These are phyloP conservation scores for Anarhynchus alexandrinus DNA, from an alignment of 2,113 vertebrate genomes.

Conservation along the genomic window DNA sequence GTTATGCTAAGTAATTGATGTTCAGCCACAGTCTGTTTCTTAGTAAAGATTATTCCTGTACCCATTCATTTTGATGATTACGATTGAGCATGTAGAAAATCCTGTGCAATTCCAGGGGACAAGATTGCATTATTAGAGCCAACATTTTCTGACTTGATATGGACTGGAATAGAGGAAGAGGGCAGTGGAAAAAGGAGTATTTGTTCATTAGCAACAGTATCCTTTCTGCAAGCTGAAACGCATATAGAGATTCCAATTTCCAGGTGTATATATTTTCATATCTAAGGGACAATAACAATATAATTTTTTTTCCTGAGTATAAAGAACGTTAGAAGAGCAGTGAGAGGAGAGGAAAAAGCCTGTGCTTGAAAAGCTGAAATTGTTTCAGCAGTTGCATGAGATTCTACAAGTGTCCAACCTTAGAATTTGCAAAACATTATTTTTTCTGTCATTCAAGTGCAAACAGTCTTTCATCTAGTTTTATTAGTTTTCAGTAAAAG, in stretches of 20 bases:
- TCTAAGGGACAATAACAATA: neutral
- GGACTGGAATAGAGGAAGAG: neutral
- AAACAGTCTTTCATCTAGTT: neutral
- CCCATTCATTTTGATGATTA: neutral
- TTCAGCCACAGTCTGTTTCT: neutral
- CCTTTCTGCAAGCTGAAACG: neutral
- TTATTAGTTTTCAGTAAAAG: neutral
- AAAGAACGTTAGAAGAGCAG: neutral
- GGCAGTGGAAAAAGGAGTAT: neutral
- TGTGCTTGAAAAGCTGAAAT: neutral
- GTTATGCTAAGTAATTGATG: neutral
- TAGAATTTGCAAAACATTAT: neutral
- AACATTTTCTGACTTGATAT: neutral
- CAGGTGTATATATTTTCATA: neutral
- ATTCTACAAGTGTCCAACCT: neutral
- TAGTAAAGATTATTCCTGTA: neutral
- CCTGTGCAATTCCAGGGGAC: neutral
- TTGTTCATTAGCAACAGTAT: neutral
- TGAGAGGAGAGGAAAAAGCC: neutral
- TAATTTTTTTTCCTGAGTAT: neutral
- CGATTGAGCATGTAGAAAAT: neutral
- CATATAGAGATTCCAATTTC: neutral
- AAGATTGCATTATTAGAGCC: neutral
- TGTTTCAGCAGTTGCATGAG: neutral
- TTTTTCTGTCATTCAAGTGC: neutral